phyloP scores from a whole-genome alignment of 2,888 invertebrate species.

The Pterostichus niger region DNA sequence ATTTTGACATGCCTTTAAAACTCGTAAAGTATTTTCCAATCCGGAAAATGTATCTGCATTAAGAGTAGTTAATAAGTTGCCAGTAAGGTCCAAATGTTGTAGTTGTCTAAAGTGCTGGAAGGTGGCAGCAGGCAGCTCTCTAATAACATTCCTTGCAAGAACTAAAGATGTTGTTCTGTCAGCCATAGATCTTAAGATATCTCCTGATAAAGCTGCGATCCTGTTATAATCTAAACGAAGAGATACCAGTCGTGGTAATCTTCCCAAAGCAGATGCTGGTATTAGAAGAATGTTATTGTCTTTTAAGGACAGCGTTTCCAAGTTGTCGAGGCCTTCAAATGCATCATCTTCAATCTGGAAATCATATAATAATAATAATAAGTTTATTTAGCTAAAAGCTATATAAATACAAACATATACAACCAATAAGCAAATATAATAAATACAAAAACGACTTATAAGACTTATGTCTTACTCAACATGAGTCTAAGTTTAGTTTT shows the following conservation, averaged over 20 bases:
- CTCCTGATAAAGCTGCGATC: constrained; percentile 90
- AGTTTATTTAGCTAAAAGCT: too few relatives aligned
- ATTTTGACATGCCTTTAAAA: constrained; percentile 87
- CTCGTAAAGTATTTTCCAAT: constrained; percentile 85
- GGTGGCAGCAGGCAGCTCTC: constrained; percentile 89
- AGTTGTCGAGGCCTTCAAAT: constrained; percentile 88
- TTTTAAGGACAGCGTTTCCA: constrained; percentile 88
- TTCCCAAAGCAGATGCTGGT: constrained; percentile 89
- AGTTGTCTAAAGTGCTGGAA: constrained; percentile 89
- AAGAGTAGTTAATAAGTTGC: constrained; percentile 87
- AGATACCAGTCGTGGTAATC: constrained; percentile 86
- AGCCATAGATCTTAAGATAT: constrained; percentile 86
- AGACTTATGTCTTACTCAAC: too few relatives aligned
- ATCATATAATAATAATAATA: not conserved
- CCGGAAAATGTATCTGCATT: constrained; percentile 88
- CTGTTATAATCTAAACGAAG: constrained; percentile 92
- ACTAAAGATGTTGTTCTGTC: constrained; percentile 85
- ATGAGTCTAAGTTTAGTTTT: too few relatives aligned
- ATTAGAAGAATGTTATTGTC: constrained; percentile 94
- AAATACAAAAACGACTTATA: too few relatives aligned
- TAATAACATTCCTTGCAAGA: constrained; percentile 90
- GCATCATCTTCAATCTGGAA: constrained; percentile 92
- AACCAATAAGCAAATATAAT: too few relatives aligned
- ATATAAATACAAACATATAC: too few relatives aligned
- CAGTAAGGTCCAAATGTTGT: constrained; percentile 86